These are phyloP conservation scores for Camponotus floridanus DNA, from an alignment of 1,140 invertebrate species.

Conservation along the genomic window DNA sequence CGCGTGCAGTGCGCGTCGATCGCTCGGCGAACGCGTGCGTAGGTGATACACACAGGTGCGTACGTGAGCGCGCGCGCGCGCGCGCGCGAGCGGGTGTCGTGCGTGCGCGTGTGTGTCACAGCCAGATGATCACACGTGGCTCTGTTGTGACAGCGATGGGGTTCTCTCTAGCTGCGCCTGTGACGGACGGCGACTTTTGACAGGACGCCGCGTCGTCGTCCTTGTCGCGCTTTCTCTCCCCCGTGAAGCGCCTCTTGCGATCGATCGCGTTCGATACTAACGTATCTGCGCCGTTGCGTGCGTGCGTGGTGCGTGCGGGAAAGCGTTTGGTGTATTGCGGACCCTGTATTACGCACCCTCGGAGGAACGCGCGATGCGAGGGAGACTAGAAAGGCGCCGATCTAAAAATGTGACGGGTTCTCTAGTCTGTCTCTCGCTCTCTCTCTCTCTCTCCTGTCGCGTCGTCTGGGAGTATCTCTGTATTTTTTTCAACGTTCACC, in stretches of 20 bases:
- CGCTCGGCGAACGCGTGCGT: constrained; percentile 23
- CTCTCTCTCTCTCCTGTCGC: not conserved
- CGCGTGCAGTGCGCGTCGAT: constrained; percentile 41
- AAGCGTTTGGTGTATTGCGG: not conserved
- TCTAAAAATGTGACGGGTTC: constrained; percentile 45
- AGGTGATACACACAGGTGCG: not conserved
- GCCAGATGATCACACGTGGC: constrained; percentile 71
- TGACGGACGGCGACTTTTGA: not conserved
- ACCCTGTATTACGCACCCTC: constrained; percentile 57
- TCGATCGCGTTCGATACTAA: constrained; percentile 33
- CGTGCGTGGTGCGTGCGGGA: not conserved
- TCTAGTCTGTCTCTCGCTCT: not conserved
- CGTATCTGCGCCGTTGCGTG: not conserved
- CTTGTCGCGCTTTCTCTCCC: constrained; percentile 13
- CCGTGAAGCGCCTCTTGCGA: constrained; percentile 4
- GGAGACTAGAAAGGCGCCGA: constrained; percentile 8
- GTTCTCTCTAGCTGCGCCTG: too few species aligned
- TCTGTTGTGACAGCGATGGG: constrained; percentile 65
- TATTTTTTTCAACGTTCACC: not conserved
- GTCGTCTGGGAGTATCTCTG: not conserved
- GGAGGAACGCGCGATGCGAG: constrained; percentile 11
- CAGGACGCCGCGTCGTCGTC: not conserved
- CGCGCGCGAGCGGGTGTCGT: not conserved
- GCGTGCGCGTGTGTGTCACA: not conserved
- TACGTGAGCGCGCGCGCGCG: not conserved